These are phyloP conservation scores for Takifugu flavidus DNA, from an alignment of 2,113 vertebrate species.

Conservation along the genomic window DNA sequence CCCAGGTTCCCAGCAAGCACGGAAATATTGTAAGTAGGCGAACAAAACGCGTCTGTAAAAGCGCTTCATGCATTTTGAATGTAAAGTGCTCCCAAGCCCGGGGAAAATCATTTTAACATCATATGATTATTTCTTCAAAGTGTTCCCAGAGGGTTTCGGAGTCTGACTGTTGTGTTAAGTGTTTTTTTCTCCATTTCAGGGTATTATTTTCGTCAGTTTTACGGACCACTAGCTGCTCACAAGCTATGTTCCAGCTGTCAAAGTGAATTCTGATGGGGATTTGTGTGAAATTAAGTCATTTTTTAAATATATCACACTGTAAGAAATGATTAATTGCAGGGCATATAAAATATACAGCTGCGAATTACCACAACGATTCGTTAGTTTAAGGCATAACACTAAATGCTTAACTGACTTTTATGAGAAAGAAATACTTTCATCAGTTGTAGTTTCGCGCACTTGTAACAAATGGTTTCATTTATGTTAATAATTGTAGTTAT, in stretches of 20 bases:
- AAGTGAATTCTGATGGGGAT: constrained; percentile 7
- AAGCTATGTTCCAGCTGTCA: constrained; percentile 8
- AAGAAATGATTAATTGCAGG: neutral
- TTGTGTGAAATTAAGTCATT: neutral
- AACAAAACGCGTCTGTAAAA: constrained; percentile 47
- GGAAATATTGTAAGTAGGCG: constrained; percentile 88
- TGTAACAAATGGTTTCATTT: neutral
- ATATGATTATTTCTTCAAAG: constrained; percentile 47
- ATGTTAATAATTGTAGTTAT: neutral
- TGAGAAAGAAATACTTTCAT: too few relatives aligned
- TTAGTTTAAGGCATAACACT: neutral
- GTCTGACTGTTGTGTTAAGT: constrained; percentile 40
- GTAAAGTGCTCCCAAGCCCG: constrained; percentile 45
- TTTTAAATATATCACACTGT: neutral
- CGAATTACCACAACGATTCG: neutral
- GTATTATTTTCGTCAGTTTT: constrained; percentile 18
- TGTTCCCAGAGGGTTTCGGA: constrained; percentile 34
- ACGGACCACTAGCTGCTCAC: neutral
- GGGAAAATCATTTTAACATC: constrained; percentile 48
- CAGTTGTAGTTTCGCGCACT: neutral
- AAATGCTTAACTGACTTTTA: neutral
- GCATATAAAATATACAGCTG: neutral
- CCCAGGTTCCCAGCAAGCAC: constrained; percentile 83
- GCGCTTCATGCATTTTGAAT: constrained; percentile 39
- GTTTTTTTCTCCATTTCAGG: constrained; percentile 30